These are phyloP conservation scores for Mamestra configurata DNA, from an alignment of 1,140 invertebrate genomes.

Conservation along the genomic window DNA sequence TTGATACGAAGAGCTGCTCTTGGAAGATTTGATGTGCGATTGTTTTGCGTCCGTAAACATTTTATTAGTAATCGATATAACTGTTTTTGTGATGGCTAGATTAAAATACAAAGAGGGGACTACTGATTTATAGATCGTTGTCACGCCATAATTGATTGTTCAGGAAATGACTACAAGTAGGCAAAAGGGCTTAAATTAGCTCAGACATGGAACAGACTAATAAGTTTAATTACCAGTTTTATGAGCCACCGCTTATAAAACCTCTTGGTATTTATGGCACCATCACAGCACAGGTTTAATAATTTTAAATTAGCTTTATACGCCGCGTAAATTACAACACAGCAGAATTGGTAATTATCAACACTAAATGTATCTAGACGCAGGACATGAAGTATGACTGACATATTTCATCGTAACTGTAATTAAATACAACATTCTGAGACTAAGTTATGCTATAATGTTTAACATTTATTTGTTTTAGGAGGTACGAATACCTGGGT, in stretches of 20 bases:
- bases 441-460: constrained; percentile 19
- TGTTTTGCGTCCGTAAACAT: no score
- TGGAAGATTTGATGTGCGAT: neutral
- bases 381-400: constrained; percentile 20
- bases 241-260: neutral
- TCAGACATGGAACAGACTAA: neutral
- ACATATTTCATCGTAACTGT: constrained; percentile 30
- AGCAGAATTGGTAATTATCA: constrained; percentile 21
- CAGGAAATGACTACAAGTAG: neutral
- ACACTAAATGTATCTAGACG: constrained; percentile 15
- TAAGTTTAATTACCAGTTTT: constrained; percentile 26
- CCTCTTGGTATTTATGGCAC: constrained; percentile 19
- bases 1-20: neutral
- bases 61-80: no score
- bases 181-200: constrained; percentile 3
- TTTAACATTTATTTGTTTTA: constrained; percentile 17
- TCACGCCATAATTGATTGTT: neutral
- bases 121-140: neutral
- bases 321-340: constrained; percentile 9
- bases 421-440: constrained; percentile 36
- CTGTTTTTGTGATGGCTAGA: neutral
- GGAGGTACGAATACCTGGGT: neutral
- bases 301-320: constrained; percentile 19
- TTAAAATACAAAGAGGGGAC: neutral
- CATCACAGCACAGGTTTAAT: constrained; percentile 20